Conservation (phyloP, 2,113 vertebrate genomes). For the Acanthochromis polyacanthus region DNA sequence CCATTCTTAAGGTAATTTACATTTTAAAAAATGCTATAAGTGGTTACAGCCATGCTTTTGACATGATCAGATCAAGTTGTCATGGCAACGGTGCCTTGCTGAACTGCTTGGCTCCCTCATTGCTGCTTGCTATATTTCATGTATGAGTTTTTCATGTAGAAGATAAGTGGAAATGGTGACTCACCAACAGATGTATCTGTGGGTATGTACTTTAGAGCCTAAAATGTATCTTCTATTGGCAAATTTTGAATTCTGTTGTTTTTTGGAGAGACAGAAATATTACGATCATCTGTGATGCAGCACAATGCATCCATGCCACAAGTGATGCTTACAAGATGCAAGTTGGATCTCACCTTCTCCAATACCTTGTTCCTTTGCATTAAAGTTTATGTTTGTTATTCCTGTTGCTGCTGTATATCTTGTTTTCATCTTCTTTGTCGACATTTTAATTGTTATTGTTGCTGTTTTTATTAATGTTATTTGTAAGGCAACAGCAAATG, state of each 20-base stretch:
- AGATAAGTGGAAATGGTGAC: conserved; percentile 34
- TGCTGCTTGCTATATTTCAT: neutral
- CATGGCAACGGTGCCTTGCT: too few species aligned
- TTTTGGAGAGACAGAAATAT: too few species aligned
- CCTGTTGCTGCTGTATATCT: conserved; percentile 28
- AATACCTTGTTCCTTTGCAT: neutral
- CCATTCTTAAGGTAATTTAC: too few species aligned
- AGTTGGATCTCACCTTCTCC: conserved; percentile 31
- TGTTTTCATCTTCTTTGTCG: conserved; percentile 34
- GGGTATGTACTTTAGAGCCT: neutral
- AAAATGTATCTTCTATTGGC: neutral
- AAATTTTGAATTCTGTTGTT: too few species aligned
- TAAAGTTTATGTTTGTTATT: conserved; percentile 22
- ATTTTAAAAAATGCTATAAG: too few species aligned
- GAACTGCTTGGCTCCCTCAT: too few species aligned
- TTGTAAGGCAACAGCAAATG: conserved; percentile 61
- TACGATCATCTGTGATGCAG: neutral
- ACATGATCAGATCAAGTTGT: too few species aligned
- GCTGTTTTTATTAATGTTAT: conserved; percentile 60
- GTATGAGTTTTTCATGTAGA: neutral
- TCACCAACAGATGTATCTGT: neutral
- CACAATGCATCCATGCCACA: neutral
- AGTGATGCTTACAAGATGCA: neutral
- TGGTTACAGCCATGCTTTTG: too few species aligned
- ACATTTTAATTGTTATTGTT: conserved; percentile 43